These are phyloP conservation scores for Acanthosoma haemorrhoidale DNA, from an alignment of 2,888 invertebrate genomes.

Conservation along the genomic window DNA sequence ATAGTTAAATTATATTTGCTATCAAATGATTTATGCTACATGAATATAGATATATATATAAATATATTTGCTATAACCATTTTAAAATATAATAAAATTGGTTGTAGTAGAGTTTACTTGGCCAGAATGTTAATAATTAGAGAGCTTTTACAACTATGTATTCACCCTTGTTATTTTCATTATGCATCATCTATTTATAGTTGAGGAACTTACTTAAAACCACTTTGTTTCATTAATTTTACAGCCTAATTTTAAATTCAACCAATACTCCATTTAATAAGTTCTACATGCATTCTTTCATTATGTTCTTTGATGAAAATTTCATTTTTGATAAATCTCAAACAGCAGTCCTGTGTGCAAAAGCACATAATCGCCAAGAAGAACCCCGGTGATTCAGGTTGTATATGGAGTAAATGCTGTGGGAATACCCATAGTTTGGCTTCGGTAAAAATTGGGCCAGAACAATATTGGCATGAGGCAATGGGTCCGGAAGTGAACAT, in stretches of 20 bases:
- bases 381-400: background rate
- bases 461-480: slow-evolving; percentile 26
- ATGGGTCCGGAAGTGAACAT: slow-evolving; percentile 25
- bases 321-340: slow-evolving; percentile 21
- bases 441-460: slow-evolving; percentile 30
- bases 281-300: slow-evolving; percentile 25
- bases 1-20: no score
- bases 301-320: slow-evolving; percentile 22
- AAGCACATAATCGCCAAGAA: slow-evolving; percentile 30
- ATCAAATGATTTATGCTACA: no score
- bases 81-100: background rate
- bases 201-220: background rate
- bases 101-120: no score
- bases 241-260: slow-evolving; percentile 5
- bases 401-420: slow-evolving; percentile 5
- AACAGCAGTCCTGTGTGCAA: slow-evolving; percentile 20
- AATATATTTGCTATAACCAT: background rate
- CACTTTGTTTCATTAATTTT: background rate
- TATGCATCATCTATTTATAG: background rate
- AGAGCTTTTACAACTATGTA: background rate
- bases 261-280: slow-evolving; percentile 22
- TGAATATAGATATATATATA: no score
- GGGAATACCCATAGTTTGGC: slow-evolving; percentile 28
- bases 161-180: no score
- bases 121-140: no score